Evolutionary conservation across 2,113 vertebrate species (phyloP).

Genomic region (Perca fluviatilis): DNA sequence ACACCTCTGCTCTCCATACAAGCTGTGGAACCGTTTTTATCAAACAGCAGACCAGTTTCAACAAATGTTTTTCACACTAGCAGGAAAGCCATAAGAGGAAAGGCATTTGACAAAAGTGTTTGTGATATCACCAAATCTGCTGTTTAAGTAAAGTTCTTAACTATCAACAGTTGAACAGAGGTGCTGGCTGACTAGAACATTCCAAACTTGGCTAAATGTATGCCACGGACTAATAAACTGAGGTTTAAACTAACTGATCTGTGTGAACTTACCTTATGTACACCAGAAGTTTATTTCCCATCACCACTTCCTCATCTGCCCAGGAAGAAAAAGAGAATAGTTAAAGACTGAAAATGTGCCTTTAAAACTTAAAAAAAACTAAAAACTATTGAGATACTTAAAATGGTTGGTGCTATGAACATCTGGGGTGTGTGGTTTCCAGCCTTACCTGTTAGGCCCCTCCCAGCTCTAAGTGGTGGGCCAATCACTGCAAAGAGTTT

Average conservation of each 20-base stretch:
- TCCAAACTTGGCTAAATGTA: not conserved
- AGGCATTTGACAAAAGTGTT: not conserved
- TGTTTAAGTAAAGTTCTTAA: not conserved
- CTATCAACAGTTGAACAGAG: not conserved
- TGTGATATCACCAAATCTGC: too few relatives aligned
- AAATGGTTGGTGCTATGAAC: not conserved
- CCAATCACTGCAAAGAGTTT: slow-evolving; percentile 96
- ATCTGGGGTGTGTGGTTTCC: not conserved
- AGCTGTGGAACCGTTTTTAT: not conserved
- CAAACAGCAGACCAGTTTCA: not conserved
- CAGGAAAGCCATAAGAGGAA: not conserved
- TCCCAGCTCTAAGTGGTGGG: slow-evolving; percentile 90
- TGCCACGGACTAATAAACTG: not conserved
- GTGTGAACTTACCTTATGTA: slow-evolving; percentile 91
- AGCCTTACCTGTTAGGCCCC: slow-evolving; percentile 89
- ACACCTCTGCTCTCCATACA: not conserved
- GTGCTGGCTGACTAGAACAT: not conserved
- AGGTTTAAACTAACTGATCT: not conserved
- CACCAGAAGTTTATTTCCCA: slow-evolving; percentile 98
- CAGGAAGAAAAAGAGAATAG: slow-evolving; percentile 38
- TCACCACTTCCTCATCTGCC: slow-evolving; percentile 94
- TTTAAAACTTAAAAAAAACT: not conserved
- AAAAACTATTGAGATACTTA: not conserved
- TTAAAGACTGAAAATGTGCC: not conserved
- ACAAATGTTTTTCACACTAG: not conserved